A percentile compares a stretch with the other conserved stretches of the same genome.
These are phyloP conservation scores for Anthrax anthrax DNA, from an alignment of 2,888 invertebrate genomes.

Conservation along the genomic window DNA sequence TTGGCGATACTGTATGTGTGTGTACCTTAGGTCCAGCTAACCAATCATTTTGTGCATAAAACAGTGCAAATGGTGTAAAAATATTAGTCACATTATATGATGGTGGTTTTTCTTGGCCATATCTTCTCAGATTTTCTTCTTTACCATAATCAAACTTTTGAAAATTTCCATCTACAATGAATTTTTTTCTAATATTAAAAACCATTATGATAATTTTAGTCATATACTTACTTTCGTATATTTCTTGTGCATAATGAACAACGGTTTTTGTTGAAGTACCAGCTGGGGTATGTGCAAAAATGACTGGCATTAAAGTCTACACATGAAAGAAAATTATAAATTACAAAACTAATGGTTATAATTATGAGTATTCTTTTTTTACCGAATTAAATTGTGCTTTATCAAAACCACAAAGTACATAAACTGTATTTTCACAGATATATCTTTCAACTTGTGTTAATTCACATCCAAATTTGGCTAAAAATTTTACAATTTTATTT, in stretches of 20 bases:
- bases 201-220: background rate
- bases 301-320: slow-evolving; percentile 31
- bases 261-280: slow-evolving; percentile 49
- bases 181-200: background rate
- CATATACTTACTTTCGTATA: slow-evolving; percentile 10
- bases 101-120: slow-evolving; percentile 39
- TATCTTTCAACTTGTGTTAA: slow-evolving; percentile 40
- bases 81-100: slow-evolving; percentile 39
- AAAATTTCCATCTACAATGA: slow-evolving; percentile 29
- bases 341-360: too few species aligned
- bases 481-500: slow-evolving; percentile 41
- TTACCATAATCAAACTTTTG: slow-evolving; percentile 46
- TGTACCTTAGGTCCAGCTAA: slow-evolving; percentile 39
- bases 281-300: slow-evolving; percentile 46
- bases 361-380: background rate
- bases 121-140: slow-evolving; percentile 35
- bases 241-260: slow-evolving; percentile 41
- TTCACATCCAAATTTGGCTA: slow-evolving; percentile 49
- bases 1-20: too few species aligned
- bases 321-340: too few species aligned
- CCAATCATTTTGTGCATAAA: slow-evolving; percentile 59
- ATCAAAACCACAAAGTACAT: slow-evolving; percentile 59
- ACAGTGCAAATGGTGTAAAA: slow-evolving; percentile 37
- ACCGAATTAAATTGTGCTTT: slow-evolving; percentile 45
- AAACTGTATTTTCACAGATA: slow-evolving; percentile 59